These are phyloP conservation scores for Limnephilus marmoratus DNA, from an alignment of 2,888 invertebrate genomes.

Conservation along the genomic window DNA sequence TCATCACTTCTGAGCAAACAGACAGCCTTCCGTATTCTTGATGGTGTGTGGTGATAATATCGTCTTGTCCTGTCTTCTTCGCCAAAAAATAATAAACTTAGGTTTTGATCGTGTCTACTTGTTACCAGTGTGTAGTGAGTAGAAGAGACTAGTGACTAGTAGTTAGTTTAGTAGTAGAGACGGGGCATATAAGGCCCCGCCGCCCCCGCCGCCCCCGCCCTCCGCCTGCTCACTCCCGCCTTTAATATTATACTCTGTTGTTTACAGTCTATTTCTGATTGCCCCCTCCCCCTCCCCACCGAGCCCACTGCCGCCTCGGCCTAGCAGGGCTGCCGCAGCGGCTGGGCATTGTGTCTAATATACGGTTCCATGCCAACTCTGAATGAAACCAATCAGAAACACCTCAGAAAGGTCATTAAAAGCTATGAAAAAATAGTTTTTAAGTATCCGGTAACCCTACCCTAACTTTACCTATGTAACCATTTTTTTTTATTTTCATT, in stretches of 20 bases:
- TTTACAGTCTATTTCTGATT: slow-evolving; percentile 34
- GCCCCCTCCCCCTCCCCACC: background rate
- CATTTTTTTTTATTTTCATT: no score
- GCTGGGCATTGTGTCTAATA: no score
- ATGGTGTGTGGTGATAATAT: background rate
- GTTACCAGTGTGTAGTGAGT: background rate
- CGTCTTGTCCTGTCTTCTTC: background rate
- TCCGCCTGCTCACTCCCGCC: background rate
- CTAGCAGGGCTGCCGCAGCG: background rate
- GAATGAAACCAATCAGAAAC: no score
- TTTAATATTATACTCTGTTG: slow-evolving; percentile 6
- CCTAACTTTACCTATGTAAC: no score
- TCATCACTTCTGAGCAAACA: background rate
- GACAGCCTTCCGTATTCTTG: background rate
- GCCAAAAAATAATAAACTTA: background rate
- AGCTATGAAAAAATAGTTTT: no score
- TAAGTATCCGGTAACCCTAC: no score
- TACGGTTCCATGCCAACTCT: no score
- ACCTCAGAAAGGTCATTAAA: no score
- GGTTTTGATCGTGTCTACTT: background rate
- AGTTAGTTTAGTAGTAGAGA: background rate
- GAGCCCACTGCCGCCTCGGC: background rate
- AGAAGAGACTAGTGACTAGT: background rate
- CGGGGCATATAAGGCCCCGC: background rate
- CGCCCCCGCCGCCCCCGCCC: background rate